Evolutionary conservation across 2,888 invertebrate species (phyloP), one percentile per base, ranked within the genome.

Genomic region (Ferdinandea cuprea): DNA sequence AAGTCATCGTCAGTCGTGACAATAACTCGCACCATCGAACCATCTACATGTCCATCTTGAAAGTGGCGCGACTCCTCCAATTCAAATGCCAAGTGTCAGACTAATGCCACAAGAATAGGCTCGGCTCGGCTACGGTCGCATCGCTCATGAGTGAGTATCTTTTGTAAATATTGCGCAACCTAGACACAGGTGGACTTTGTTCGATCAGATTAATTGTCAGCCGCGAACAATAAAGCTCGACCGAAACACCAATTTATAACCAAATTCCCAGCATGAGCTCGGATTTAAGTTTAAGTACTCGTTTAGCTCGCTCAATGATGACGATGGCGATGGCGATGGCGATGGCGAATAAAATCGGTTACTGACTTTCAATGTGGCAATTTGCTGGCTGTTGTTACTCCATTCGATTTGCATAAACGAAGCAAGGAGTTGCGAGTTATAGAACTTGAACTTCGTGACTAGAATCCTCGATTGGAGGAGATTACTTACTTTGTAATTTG

Each of bases 261-360:
- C 9, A 52, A 40, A 66, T 52, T 42, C 66, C 17, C 59, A 35
- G 21, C 58, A 30, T 37, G 28, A 69, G 69, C 25, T 17, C 11
- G 54, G 73, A 73, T 79, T 56, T 73, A 63, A 73, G 61, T 79
- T 56, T 73, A 63, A 73, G 61, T 52, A 66, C 72, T 72, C 44
- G 11, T 17, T 3, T 21, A 28, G 28, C 30, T 25, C 56, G 19
- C 25, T 5, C 25, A 42, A 59, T 54, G 50, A 71, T n/a, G n/a
- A n/a, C n/a, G n/a, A n/a, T 69, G 61, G 73, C 66, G 73, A 79
- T 69, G 61, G 73, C 66, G 73, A 79, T 69, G 61, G 73, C 66
- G 73, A 79, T 69, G 61, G 73, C 66, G 73, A 79, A 73, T 80
- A 80, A 80, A 74, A 74, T 74, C 61, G 68, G 68, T 74, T 56